Conservation (phyloP, 1,140 invertebrate species). For the Papilio helenus region DNA sequence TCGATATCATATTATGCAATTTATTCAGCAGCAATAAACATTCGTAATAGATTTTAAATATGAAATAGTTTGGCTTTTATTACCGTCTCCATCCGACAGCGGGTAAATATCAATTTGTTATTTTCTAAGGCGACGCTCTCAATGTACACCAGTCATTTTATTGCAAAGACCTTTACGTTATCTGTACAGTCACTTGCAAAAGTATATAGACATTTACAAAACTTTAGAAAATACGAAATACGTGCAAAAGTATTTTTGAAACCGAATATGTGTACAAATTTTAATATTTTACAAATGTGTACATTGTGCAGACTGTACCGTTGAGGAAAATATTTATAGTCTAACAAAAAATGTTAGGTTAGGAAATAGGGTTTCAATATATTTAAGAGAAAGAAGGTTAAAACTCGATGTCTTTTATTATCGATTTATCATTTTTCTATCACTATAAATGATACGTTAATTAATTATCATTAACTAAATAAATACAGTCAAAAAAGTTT, state of each 20-base stretch:
- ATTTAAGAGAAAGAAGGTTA: not conserved
- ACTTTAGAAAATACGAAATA: not conserved
- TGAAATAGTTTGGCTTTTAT: conserved; percentile 22
- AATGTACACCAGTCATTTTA: not conserved
- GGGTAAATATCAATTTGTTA: conserved; percentile 8
- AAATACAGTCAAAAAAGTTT: not conserved
- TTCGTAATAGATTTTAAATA: not conserved
- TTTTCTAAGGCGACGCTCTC: not conserved
- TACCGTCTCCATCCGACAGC: not conserved
- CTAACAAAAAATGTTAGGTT: too few relatives aligned
- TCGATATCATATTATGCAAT: not conserved
- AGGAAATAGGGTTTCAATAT: not conserved
- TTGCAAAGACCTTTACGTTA: not conserved
- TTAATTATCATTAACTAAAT: not conserved
- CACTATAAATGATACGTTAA: too few relatives aligned
- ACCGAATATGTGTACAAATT: too few relatives aligned
- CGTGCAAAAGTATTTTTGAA: not conserved
- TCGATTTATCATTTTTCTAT: too few relatives aligned
- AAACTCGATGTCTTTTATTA: too few relatives aligned
- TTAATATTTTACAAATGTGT: too few relatives aligned
- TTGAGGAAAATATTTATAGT: too few relatives aligned
- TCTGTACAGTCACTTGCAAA: not conserved
- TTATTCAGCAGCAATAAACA: not conserved
- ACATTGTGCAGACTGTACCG: too few relatives aligned
- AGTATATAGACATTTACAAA: too few relatives aligned